Percentiles rank a stretch among this genome's conserved stretches.
phyloP scores from a whole-genome alignment of 2,797 vertebrate species.

The Anisognathus igniventris region DNA sequence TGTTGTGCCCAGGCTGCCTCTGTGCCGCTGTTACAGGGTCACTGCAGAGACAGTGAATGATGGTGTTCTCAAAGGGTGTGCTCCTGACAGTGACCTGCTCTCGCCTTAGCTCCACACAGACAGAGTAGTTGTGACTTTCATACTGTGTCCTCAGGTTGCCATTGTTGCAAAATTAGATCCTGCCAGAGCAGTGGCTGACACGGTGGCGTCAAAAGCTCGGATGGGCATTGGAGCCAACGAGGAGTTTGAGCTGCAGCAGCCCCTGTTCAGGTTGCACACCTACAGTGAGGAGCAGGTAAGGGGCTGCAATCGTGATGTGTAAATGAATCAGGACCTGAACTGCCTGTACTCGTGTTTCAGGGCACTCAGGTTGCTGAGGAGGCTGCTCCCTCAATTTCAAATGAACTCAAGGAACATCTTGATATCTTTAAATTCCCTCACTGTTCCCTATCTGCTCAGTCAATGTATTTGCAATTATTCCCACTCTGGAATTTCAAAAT shows the following conservation, averaged over 20 bases:
- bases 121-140: rapidly evolving
- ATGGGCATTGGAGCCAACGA: constrained; percentile 57
- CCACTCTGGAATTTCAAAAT: neutral
- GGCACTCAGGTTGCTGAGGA: neutral
- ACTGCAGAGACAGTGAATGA: neutral
- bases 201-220: constrained; percentile 80
- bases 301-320: rapidly evolving
- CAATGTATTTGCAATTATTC: constrained; percentile 10
- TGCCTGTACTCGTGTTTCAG: neutral
- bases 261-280: constrained; percentile 86
- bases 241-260: constrained; percentile 82
- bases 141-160: constrained; percentile 74
- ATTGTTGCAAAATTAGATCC: constrained; percentile 82
- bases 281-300: constrained; percentile 88
- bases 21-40: neutral
- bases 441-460: neutral
- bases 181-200: constrained; percentile 85
- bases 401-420: neutral
- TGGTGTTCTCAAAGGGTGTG: rapidly evolving
- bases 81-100: neutral
- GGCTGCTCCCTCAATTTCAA: neutral
- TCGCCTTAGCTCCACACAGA: rapidly evolving
- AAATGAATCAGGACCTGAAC: neutral
- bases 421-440: neutral
- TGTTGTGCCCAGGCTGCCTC: rapidly evolving